Conservation (phyloP, 2,113 vertebrate species). For the Cricetomys ansorgei region DNA sequence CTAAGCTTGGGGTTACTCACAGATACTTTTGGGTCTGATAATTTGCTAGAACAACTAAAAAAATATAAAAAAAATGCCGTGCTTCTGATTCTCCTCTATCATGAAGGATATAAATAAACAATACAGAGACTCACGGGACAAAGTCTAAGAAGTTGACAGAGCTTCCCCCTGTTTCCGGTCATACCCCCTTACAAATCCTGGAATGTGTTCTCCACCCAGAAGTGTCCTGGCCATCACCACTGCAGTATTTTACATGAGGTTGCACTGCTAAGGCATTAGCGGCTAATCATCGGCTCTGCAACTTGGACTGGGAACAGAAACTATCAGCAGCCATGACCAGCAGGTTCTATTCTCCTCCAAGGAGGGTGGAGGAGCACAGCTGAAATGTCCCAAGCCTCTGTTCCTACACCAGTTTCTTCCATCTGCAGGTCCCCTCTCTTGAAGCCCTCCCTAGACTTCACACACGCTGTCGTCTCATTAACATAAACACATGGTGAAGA, state of each 20-base stretch:
- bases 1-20: neutral
- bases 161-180: neutral
- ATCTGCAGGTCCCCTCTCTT: neutral
- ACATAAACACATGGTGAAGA: neutral
- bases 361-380: neutral
- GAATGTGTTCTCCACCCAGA: neutral
- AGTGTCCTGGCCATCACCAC: no score
- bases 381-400: neutral
- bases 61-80: neutral
- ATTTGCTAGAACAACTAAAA: neutral
- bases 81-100: accelerated
- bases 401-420: neutral
- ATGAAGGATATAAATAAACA: accelerated
- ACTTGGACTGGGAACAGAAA: neutral
- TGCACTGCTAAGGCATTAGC: no score
- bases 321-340: neutral
- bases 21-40: no score
- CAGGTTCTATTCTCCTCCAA: neutral
- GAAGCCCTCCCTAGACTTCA: neutral
- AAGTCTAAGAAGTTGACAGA: neutral
- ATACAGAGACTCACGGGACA: accelerated
- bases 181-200: no score
- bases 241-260: neutral
- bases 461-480: neutral
- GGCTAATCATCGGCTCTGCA: neutral